Evolutionary conservation across 2,888 invertebrate genomes (phyloP).

Genomic region (Drosophila imparisetae): DNA sequence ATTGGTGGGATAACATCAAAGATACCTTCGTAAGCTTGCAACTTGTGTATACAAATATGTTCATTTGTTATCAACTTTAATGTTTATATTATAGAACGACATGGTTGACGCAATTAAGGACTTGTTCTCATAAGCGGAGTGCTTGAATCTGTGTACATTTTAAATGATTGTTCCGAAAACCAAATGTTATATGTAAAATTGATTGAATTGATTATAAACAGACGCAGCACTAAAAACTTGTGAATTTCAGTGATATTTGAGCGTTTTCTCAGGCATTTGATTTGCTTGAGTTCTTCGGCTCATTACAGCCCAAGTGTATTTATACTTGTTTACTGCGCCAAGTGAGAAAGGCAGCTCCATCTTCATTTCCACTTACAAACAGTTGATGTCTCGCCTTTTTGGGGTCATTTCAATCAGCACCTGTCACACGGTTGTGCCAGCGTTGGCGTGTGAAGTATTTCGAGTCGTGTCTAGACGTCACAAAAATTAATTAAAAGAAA

Average conservation of each 20-base stretch:
- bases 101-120: conserved; percentile 41
- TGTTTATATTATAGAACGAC: conserved; percentile 27
- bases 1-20: conserved; percentile 46
- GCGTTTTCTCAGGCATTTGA: background rate
- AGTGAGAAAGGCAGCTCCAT: conserved; percentile 55
- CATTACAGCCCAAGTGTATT: conserved; percentile 18
- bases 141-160: background rate
- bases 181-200: background rate
- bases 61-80: background rate
- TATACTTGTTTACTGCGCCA: conserved; percentile 17
- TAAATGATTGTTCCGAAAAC: background rate
- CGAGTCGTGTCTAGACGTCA: conserved; percentile 55
- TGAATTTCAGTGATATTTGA: conserved; percentile 20
- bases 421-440: conserved; percentile 63
- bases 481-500: conserved; percentile 75
- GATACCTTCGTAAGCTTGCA: conserved; percentile 43
- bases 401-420: conserved; percentile 78
- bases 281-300: conserved; percentile 15
- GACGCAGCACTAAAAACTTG: background rate
- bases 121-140: conserved; percentile 27
- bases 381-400: conserved; percentile 48
- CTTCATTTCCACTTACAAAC: conserved; percentile 32
- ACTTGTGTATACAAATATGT: background rate
- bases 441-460: conserved; percentile 69
- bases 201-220: conserved; percentile 9